phyloP scores from a whole-genome alignment of 2,888 invertebrate genomes.

The Volucella bombylans region DNA sequence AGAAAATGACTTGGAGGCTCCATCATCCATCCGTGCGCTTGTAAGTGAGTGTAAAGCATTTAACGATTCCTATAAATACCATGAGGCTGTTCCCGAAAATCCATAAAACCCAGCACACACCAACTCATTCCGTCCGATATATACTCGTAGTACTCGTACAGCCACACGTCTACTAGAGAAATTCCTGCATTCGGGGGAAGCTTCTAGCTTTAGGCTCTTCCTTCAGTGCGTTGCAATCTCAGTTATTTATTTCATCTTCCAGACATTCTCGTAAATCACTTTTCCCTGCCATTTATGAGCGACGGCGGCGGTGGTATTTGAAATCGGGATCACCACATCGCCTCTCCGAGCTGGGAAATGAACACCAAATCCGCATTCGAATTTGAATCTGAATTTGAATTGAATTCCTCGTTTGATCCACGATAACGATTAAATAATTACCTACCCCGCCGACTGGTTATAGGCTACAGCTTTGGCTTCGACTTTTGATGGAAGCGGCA shows the following conservation, averaged over 20 bases:
- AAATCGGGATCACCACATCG: not conserved
- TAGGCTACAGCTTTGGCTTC: slow-evolving; percentile 34
- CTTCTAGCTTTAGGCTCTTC: not conserved
- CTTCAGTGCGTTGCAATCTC: not conserved
- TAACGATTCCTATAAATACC: slow-evolving; percentile 58
- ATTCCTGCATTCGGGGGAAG: slow-evolving; percentile 17
- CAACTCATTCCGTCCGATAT: not conserved
- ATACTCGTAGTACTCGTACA: too few species aligned
- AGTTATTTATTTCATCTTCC: slow-evolving; percentile 14
- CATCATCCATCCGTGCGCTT: not conserved
- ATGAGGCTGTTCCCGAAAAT: slow-evolving; percentile 25
- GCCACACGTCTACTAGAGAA: not conserved
- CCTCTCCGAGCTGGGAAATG: not conserved
- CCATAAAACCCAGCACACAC: slow-evolving; percentile 18
- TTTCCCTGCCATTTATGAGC: slow-evolving; percentile 24
- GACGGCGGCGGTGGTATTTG: not conserved
- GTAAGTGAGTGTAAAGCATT: slow-evolving; percentile 10
- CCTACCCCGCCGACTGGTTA: slow-evolving; percentile 9
- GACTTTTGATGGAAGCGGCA: slow-evolving; percentile 54
- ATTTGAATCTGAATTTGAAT: slow-evolving; percentile 26
- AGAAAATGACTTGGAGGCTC: slow-evolving; percentile 37
- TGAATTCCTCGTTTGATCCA: slow-evolving; percentile 45
- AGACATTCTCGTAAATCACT: slow-evolving; percentile 39
- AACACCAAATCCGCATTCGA: not conserved
- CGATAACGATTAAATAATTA: slow-evolving; percentile 66